Evolutionary conservation across 2,888 invertebrate genomes (phyloP).

Genomic region (Torymus aiolomorphi): DNA sequence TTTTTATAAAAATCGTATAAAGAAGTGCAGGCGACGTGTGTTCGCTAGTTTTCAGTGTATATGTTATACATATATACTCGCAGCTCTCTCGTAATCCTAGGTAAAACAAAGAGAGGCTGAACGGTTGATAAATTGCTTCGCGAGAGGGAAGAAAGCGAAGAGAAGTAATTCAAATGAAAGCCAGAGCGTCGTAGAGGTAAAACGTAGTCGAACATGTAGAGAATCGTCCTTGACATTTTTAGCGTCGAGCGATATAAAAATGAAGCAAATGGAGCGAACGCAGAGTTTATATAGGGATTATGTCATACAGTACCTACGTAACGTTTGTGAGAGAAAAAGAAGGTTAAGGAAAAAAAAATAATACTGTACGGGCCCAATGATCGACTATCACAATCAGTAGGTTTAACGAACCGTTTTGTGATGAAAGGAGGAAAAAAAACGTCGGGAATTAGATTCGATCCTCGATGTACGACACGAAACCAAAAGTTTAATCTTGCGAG

Average conservation of each 20-base stretch:
- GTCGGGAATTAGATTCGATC: background rate
- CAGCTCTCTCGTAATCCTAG: slow-evolving; percentile 16
- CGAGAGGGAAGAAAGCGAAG: background rate
- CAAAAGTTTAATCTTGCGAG: no score
- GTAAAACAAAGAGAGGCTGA: background rate
- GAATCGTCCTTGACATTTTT: slow-evolving; percentile 33
- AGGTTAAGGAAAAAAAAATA: slow-evolving; percentile 10
- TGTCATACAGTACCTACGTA: slow-evolving; percentile 19
- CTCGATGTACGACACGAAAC: no score
- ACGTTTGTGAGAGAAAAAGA: background rate
- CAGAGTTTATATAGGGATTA: slow-evolving; percentile 32
- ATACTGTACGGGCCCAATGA: slow-evolving; percentile 49
- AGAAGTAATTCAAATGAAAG: slow-evolving; percentile 15
- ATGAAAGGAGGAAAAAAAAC: background rate
- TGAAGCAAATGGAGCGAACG: slow-evolving; percentile 33
- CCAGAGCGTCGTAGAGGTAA: background rate
- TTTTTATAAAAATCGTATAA: slow-evolving; percentile 33
- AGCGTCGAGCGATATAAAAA: slow-evolving; percentile 23
- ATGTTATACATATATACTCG: slow-evolving; percentile 43
- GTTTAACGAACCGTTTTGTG: slow-evolving; percentile 28
- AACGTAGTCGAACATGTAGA: slow-evolving; percentile 10
- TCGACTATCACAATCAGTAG: slow-evolving; percentile 52
- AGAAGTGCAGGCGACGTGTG: background rate
- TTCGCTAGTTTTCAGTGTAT: slow-evolving; percentile 30
- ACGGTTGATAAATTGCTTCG: background rate